Evolutionary conservation across 1,140 invertebrate genomes (phyloP), one percentile per base, ranked within the genome.

Genomic region (Hormaphis cornu): DNA sequence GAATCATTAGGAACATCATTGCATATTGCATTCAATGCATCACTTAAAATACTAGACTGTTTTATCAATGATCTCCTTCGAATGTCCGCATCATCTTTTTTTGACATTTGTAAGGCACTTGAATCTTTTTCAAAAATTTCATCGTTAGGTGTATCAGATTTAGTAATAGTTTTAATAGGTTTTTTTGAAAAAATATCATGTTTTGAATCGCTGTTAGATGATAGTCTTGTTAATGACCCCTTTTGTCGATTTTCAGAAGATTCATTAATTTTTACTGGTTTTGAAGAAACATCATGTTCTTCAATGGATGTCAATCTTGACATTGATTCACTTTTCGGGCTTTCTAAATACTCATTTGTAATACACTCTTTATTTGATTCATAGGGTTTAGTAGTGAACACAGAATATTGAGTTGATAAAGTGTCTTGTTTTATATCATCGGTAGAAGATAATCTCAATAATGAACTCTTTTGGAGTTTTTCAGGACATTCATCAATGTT

Each of bases 31-130:
- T 2, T 48, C 14, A 58, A 16, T 37, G 54, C 54, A 24, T 58
- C 54, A n/a, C 54, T 58, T 58, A 58, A 24, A 1, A 58, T 58
- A 58, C 54, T 58, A 40, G 54, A 58, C n/a, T 58, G 54, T 40
- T 24, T 16, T 24, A 58, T 58, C 40, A 58, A 58, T 40, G 54
- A 58, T 58, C 40, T 58, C 40, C 54, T 58, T 18, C 54, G 33
- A 37, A 16, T 16, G 9, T 58, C 54, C 0, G 33, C 35, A 6
- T 58, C 33, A n/a, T 58, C 33, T 3, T 1, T 1, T 5, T 58
- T 40, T 24, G 14, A 24, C 14, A 37, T 18, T 4, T 28, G 14
- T 33, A 54, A 6, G 24, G 52, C 16, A 33, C 9, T 33, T 33
- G 4, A 8, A 24, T 16, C 33, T 4, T 40, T 24, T 1, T 22